These are phyloP conservation scores for Arvicanthis niloticus DNA, from an alignment of 2,113 vertebrate genomes.

Conservation along the genomic window DNA sequence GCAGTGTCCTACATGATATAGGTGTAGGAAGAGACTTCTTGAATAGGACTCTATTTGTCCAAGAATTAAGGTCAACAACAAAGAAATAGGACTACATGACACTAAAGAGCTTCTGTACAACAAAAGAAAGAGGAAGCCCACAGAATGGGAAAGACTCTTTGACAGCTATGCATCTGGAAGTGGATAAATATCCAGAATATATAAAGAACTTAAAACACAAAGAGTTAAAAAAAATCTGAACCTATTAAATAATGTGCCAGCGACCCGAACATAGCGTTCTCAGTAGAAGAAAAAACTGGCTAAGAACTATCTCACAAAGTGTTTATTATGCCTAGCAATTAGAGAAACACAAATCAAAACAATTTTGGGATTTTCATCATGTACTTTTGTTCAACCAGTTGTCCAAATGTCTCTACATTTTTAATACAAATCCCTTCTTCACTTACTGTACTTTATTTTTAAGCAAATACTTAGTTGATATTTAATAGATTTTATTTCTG, in stretches of 20 bases:
- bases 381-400: background rate
- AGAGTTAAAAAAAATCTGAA: background rate
- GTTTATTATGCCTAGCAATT: background rate
- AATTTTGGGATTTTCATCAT: background rate
- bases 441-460: constrained; percentile 30
- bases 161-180: background rate
- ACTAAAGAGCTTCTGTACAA: background rate
- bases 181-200: background rate
- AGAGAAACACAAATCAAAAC: background rate
- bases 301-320: background rate
- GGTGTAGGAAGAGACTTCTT: background rate
- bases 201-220: background rate
- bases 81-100: background rate
- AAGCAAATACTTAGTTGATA: constrained; percentile 30
- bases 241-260: background rate
- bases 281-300: background rate
- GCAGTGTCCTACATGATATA: background rate
- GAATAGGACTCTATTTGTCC: background rate
- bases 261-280: background rate
- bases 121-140: background rate
- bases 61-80: background rate
- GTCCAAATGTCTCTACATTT: background rate
- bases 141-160: background rate
- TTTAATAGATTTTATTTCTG: constrained; percentile 20
- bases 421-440: background rate